Percentiles rank a stretch among this genome's conserved stretches.
These are phyloP conservation scores for Hypotaenidia philippensis DNA, from an alignment of 2,797 vertebrate species.

Conservation along the genomic window DNA sequence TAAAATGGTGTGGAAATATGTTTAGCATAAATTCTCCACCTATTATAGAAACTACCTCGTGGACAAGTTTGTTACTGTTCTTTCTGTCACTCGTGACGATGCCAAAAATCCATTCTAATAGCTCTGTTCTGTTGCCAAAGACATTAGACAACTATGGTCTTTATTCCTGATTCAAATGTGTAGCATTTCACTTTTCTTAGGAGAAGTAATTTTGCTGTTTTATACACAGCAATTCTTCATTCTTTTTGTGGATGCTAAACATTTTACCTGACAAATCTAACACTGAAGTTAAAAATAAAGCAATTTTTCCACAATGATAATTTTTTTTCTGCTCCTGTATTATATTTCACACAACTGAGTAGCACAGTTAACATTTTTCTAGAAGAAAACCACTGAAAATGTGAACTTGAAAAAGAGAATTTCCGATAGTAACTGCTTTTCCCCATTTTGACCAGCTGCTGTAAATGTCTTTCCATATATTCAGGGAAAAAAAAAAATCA, in stretches of 20 bases:
- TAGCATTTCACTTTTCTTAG: neutral
- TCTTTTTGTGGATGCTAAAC: neutral
- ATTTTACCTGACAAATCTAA: neutral
- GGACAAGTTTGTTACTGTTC: neutral
- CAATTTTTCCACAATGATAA: neutral
- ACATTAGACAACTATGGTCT: neutral
- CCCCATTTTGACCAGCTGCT: neutral
- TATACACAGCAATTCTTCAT: neutral
- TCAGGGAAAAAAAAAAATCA: neutral
- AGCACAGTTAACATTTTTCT: neutral
- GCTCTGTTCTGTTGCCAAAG: neutral
- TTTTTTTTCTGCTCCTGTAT: neutral
- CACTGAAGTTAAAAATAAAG: neutral
- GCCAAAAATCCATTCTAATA: neutral
- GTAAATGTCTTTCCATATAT: neutral
- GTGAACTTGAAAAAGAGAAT: neutral
- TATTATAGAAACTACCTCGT: neutral
- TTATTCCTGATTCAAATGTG: neutral
- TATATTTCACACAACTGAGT: neutral
- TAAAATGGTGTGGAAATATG: neutral
- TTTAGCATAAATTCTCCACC: neutral
- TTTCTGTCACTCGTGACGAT: neutral
- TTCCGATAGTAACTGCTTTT: neutral
- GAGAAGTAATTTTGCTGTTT: neutral
- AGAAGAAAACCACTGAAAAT: neutral